Evolutionary conservation across 2,113 vertebrate species (phyloP), one percentile per base, ranked within the genome.

Genomic region (Micromys minutus): DNA sequence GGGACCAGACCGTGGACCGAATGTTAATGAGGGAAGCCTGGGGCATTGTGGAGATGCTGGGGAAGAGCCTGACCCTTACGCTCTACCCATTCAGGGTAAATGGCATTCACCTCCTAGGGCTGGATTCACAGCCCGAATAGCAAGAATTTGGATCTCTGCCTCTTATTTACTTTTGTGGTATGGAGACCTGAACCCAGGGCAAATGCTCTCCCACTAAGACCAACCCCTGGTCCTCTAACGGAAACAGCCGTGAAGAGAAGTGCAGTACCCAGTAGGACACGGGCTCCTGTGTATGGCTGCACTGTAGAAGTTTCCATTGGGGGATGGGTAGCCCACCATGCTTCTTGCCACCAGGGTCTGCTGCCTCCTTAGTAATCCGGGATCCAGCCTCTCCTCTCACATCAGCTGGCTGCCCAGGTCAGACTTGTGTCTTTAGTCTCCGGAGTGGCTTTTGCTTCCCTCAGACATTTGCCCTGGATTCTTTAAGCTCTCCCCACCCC

Each of bases 221-320:
- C 47, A 57, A 11, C 47, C 34, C 24, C 9, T 57, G 42, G 1
- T 11, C 45, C 34, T 65, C 59, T 36, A 5, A 5, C 1, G 36
- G 75, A 47, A 31, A 26, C 39, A 42, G 50, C 69, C 52, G 22
- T 17, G 11, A 31, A 29, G 59, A 17, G 6, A 47, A 34, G 55
- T 11, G 7, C 10, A 3, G 76, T 0, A 2, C 10, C 75, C 1
- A 0, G 0, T 0, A 29, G 31, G 65, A 31, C 0, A 0, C 1
- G 1, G 26, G 52, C 12, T n/a, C 39, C 34, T 67, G 16, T 36
- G 31, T 16, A 1, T 0, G 4, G 42, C 75, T 69, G 17, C n/a
- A 5, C 9, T 13, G 5, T 9, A 12, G 67, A 59, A 55, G 81
- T 11, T 36, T 74, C 31, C 50, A 57, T 29, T 16, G 45, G 0